A percentile compares a stretch with the other conserved stretches of the same genome.
phyloP scores from a whole-genome alignment of 2,888 invertebrate genomes.

The Pammene aurita region DNA sequence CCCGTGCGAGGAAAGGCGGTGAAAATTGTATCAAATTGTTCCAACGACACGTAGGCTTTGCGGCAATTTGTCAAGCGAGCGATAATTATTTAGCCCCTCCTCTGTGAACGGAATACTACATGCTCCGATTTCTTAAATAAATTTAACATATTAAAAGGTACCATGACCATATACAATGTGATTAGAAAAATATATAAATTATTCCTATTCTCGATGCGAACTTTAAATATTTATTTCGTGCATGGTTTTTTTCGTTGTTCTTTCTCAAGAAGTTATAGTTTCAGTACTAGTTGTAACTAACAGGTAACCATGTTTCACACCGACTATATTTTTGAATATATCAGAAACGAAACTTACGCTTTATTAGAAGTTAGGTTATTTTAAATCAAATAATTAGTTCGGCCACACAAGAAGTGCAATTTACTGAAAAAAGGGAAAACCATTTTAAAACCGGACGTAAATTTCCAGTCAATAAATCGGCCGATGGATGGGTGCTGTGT shows the following conservation, averaged over 20 bases:
- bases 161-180: too few species aligned
- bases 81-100: conserved; percentile 76
- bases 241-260: too few species aligned
- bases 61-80: conserved; percentile 80
- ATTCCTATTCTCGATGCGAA: not conserved
- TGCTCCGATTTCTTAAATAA: conserved; percentile 7
- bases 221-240: too few species aligned
- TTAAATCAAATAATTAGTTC: too few species aligned
- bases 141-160: not conserved
- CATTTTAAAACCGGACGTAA: conserved; percentile 39
- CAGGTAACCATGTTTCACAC: too few species aligned
- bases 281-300: too few species aligned
- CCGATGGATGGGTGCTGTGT: conserved; percentile 70
- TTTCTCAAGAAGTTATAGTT: too few species aligned
- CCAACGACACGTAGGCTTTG: conserved; percentile 74
- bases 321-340: too few species aligned
- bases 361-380: too few species aligned
- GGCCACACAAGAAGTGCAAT: not conserved
- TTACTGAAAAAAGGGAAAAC: not conserved
- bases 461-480: conserved; percentile 68
- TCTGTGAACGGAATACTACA: conserved; percentile 56
- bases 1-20: conserved; percentile 74
- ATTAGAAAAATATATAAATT: not conserved
- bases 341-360: too few species aligned
- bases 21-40: conserved; percentile 83